phyloP scores from a whole-genome alignment of 64 coral and sea anemone genomes.

The Montipora foliosa region DNA sequence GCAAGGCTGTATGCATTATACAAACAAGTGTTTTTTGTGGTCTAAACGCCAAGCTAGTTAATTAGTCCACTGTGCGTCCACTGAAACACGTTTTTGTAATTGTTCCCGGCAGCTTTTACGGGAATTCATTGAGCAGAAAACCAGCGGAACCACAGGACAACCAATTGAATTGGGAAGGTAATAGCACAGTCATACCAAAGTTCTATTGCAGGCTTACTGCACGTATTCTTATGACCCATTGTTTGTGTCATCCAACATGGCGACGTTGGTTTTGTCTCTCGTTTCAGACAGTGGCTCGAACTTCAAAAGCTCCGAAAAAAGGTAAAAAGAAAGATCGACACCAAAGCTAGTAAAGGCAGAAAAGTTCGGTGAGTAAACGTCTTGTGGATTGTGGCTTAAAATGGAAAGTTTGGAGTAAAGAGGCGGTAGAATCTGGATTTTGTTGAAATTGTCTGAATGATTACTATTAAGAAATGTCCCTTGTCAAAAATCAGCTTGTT shows the following conservation, averaged over 20 bases:
- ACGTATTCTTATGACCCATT: too few species aligned
- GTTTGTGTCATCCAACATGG: too few species aligned
- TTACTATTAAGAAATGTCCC: too few species aligned
- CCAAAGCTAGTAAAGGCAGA: slow-evolving; percentile 94
- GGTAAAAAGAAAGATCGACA: slow-evolving; percentile 93
- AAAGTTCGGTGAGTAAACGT: slow-evolving; percentile 73
- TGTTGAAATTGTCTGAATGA: too few species aligned
- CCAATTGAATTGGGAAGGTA: slow-evolving; percentile 99
- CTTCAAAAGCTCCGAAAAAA: slow-evolving; percentile 94
- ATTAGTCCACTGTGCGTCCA: too few species aligned
- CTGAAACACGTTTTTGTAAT: not conserved
- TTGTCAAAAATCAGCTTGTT: too few species aligned
- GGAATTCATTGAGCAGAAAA: slow-evolving; percentile 89
- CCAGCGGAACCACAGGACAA: slow-evolving; percentile 80
- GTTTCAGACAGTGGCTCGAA: slow-evolving; percentile 92
- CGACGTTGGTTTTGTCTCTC: not conserved
- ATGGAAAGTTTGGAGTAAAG: not conserved
- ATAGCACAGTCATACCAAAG: not conserved
- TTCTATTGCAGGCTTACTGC: not conserved
- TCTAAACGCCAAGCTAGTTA: too few species aligned
- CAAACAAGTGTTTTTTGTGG: too few species aligned
- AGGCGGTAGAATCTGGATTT: too few species aligned
- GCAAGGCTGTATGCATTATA: not conserved
- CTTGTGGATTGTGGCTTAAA: too few species aligned
- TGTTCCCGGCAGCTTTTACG: slow-evolving; percentile 76